Percentiles rank a stretch among this genome's conserved stretches.
Conservation (phyloP, 2,888 invertebrate genomes). For the Eulithis prunata region DNA sequence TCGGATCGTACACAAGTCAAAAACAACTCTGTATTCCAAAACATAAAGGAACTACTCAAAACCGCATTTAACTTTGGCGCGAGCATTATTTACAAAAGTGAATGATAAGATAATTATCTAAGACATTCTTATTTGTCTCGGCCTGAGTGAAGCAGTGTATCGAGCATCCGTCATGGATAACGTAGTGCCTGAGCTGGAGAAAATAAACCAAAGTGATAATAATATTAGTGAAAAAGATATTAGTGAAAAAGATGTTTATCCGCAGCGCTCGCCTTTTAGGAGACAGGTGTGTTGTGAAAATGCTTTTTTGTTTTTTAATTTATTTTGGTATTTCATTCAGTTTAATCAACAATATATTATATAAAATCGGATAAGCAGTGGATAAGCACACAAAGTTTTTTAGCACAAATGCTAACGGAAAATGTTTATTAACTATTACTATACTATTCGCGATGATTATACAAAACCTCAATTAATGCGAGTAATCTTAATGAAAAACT, state of each 20-base stretch:
- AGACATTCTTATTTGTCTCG: conserved; percentile 39
- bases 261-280: conserved; percentile 56
- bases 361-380: no score
- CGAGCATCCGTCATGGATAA: conserved; percentile 60
- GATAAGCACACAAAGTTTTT: no score
- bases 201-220: conserved; percentile 63
- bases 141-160: conserved; percentile 54
- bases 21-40: neutral
- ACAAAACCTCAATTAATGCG: no score
- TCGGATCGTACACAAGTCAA: conserved; percentile 3
- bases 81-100: conserved; percentile 36
- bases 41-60: neutral
- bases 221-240: conserved; percentile 47
- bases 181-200: conserved; percentile 64
- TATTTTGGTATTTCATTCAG: no score
- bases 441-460: no score
- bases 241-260: conserved; percentile 51
- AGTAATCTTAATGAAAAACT: no score
- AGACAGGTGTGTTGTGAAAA: conserved; percentile 70
- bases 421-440: no score
- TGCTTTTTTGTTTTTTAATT: neutral
- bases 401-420: no score
- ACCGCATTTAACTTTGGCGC: conserved; percentile 16
- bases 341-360: no score
- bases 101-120: conserved; percentile 63